phyloP scores from a whole-genome alignment of 2,797 vertebrate genomes.

The Poeciliopsis infans region DNA sequence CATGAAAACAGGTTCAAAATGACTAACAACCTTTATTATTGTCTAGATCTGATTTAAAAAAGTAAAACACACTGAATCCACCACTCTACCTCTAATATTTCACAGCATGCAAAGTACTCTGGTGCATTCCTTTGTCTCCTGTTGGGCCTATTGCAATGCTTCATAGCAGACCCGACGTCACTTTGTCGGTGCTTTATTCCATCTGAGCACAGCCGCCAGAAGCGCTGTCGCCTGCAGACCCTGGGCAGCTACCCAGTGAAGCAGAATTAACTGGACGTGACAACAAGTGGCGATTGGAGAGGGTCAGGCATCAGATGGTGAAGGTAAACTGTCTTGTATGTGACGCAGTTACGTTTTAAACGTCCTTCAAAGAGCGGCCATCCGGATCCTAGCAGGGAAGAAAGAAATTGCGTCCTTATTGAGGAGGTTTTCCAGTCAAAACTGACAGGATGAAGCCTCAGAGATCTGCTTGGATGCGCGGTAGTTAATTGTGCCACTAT shows the following conservation, averaged over 20 bases:
- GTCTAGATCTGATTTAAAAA: background rate
- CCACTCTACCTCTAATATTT: background rate
- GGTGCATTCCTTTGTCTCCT: conserved; percentile 55
- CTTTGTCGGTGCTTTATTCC: conserved; percentile 23
- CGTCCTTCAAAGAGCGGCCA: conserved; percentile 45
- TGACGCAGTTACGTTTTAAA: background rate
- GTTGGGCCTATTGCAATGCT: conserved; percentile 25
- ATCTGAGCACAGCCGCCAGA: conserved; percentile 55
- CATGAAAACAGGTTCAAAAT: background rate
- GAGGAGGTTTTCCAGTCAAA: conserved; percentile 14
- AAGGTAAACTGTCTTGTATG: conserved; percentile 53
- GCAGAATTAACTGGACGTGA: conserved; percentile 58
- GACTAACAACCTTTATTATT: background rate
- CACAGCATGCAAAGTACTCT: background rate
- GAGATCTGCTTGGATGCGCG: conserved; percentile 37
- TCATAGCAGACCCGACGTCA: conserved; percentile 16
- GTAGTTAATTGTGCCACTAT: conserved; percentile 36
- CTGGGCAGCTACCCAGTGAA: conserved; percentile 18
- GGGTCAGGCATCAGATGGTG: conserved; percentile 40
- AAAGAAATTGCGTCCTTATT: conserved; percentile 25
- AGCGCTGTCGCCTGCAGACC: conserved; percentile 50
- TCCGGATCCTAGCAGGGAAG: conserved; percentile 17
- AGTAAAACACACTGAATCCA: background rate
- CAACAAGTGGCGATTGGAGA: conserved; percentile 45
- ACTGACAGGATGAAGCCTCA: conserved; percentile 46